Evolutionary conservation across 2,888 invertebrate genomes (phyloP), one percentile per base, ranked within the genome.

Genomic region (Drosophila limbata): DNA sequence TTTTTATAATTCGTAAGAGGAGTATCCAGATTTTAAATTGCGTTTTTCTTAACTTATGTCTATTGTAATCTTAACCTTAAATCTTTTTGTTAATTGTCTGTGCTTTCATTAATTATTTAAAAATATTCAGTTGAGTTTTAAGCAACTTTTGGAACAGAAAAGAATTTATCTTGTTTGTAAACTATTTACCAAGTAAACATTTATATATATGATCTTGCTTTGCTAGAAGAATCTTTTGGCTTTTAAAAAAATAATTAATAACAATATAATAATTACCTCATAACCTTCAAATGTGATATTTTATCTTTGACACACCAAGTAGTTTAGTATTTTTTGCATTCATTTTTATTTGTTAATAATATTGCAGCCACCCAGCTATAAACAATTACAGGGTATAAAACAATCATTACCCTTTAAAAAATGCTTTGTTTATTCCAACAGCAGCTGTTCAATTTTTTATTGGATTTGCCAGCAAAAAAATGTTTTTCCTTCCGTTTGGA

Each of bases 381-480:
- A 5, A 6, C 21, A 40, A 60, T 45, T 40, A 45, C 9, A 69
- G 69, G 55, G 55, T 53, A 69, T 53, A 0, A 25, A 48, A 19
- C 15, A 42, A 19, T 42, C n/a, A 15, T 25, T 21, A 13, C 33
- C 17, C 15, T 25, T 57, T 11, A 11, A 51, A 52, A 40, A 71
- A 21, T 51, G 31, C 37, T 31, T 19, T 56, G 19, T 48, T 31
- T 11, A 21, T 28, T 35, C 40, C 1, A 50, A 19, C 53, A 66
- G 28, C 59, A 63, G 73, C 50, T 60, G 44, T 39, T 59, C 21
- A 25, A n/a, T 33, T 33, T 53, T 67, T 56, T 45, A 50, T 33
- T 52, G 66, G 4, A 19, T 56, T 56, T 63, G 40, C n/a, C 9
- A 53, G 13, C 37, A 10, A 40, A 62, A 56, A 50, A 55, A 52